These are phyloP conservation scores for Silurus asotus DNA, from an alignment of 2,113 vertebrate species.

Conservation along the genomic window DNA sequence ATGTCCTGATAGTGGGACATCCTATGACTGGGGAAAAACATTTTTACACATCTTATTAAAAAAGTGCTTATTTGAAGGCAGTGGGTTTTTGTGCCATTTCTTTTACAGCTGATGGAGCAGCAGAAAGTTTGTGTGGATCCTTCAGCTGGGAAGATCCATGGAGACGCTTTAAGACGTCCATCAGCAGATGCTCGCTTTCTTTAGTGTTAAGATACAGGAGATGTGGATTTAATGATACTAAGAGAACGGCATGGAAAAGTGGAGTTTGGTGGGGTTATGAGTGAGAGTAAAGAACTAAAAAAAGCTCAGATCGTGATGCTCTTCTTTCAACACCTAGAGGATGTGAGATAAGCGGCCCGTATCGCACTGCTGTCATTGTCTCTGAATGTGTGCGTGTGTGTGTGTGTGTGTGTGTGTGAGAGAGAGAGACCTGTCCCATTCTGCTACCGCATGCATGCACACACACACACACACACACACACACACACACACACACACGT, in stretches of 20 bases:
- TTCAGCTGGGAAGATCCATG: background rate
- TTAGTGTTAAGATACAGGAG: background rate
- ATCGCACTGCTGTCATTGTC: slow-evolving; percentile 28
- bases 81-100: background rate
- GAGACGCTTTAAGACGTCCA: background rate
- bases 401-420: slow-evolving; percentile 1
- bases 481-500: background rate
- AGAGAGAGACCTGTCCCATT: background rate
- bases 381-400: background rate
- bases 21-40: background rate
- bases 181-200: too few relatives aligned
- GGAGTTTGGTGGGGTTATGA: background rate
- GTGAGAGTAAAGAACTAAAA: background rate
- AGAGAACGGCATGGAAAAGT: background rate
- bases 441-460: background rate
- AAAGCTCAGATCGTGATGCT: background rate
- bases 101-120: background rate
- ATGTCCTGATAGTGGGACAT: background rate
- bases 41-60: background rate
- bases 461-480: background rate
- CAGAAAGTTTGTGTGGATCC: background rate
- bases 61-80: background rate
- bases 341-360: background rate
- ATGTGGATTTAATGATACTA: background rate
- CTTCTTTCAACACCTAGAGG: background rate